Conservation (phyloP, 2,113 vertebrate species). For the Xiphorhynchus elegans region DNA sequence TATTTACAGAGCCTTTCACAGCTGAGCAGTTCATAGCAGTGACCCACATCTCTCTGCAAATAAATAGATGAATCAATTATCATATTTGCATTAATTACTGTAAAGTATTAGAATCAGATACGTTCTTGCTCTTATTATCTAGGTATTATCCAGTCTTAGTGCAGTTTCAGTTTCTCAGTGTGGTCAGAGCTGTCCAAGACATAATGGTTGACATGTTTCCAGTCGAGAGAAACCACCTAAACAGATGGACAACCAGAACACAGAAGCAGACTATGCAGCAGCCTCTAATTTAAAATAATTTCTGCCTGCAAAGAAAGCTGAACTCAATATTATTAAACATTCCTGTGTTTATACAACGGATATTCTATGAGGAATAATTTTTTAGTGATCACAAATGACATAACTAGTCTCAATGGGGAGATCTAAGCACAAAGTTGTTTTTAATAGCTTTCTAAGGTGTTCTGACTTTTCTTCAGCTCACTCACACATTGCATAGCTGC, state of each 20-base stretch:
- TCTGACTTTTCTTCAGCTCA: neutral
- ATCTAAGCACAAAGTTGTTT: neutral
- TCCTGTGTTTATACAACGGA: neutral
- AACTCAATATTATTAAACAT: slow-evolving; percentile 43
- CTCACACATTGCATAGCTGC: neutral
- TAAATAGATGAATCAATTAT: neutral
- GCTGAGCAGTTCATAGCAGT: neutral
- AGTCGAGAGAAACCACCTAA: slow-evolving; percentile 10
- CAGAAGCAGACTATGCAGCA: slow-evolving; percentile 1
- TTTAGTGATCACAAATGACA: slow-evolving; percentile 13
- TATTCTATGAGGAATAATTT: slow-evolving; percentile 6
- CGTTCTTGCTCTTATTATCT: neutral
- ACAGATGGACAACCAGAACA: slow-evolving; percentile 44
- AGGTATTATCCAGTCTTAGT: neutral
- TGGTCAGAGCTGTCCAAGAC: neutral
- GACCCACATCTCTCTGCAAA: neutral
- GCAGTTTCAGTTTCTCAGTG: neutral
- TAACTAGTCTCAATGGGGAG: neutral
- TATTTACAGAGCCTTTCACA: slow-evolving; percentile 17
- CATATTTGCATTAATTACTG: slow-evolving; percentile 5
- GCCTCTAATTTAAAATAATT: slow-evolving; percentile 31
- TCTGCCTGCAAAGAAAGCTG: slow-evolving; percentile 30
- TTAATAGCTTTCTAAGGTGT: neutral
- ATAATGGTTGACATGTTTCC: neutral
- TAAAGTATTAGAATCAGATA: neutral